Base-by-base conservation (phyloP, 2,888 invertebrate species). In the Merodon equestris region DNA sequence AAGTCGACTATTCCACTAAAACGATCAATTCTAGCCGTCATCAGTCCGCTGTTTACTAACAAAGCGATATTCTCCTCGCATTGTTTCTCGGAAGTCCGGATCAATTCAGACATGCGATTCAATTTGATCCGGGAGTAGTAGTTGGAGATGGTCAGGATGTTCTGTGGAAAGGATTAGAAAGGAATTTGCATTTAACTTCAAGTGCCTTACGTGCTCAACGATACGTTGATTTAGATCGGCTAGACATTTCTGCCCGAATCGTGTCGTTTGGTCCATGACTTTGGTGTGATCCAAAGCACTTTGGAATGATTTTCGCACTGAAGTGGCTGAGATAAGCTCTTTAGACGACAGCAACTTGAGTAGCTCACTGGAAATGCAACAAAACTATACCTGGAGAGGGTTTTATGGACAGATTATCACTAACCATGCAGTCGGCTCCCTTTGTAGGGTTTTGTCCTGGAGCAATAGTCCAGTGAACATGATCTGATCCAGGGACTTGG, bases 91-190 rank as follows among this genome's bases (percentile, higher is more conserved):
- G 93, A 92, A 73, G 97, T 91, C 83, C 97, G 97, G 48, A 98
- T 90, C 42, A 98, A 90, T 86, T 96, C 94, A 57, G 97, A 94
- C 95, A 98, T 96, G 66, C 97, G 92, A 81, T 92, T 92, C 83
- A 97, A 88, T 3, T 93, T 92, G 82, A 97, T 95, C 83, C 95
- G 92, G 0, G 97, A 97, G 90, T 98, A 98, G 90, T 98, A 98
- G 90, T 96, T 96, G 17, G 98, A 96, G 95, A 98, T 97, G 83
- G 97, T 96, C 82, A 97, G 92, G 84, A 98, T 97, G 82, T 83
- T 83, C 82, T 82, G 50, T 9, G 71, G 64, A 51, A 38, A 18
- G 13, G 45, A 13, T 18, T 63, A 53, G 51, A 17, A 17, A 5
- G 4, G 7, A 7, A 27, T 27, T 7, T 27, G 27, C 27, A n/a